These are phyloP conservation scores for Callimico goeldii DNA, from an alignment of 2,797 vertebrate genomes.

Conservation along the genomic window DNA sequence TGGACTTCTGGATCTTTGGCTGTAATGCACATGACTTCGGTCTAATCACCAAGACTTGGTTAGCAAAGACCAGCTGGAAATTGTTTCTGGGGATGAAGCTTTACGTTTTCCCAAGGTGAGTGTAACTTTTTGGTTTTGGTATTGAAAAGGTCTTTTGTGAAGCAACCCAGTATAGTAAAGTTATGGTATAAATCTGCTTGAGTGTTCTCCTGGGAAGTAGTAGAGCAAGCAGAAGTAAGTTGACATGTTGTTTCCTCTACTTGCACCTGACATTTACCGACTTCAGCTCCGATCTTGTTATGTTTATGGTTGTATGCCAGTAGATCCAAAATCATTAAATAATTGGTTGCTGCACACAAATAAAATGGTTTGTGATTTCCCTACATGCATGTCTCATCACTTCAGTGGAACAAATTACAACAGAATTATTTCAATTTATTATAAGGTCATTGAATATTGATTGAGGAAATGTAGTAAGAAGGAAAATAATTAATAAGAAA, in stretches of 20 bases:
- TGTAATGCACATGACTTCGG: not conserved
- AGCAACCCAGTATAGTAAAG: not conserved
- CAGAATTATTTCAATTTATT: not conserved
- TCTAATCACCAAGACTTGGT: not conserved
- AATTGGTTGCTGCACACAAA: not conserved
- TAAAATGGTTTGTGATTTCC: not conserved
- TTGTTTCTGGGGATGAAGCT: not conserved
- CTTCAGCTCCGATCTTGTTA: not conserved
- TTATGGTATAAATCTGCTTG: not conserved
- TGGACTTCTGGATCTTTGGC: not conserved
- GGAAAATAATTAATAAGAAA: not conserved
- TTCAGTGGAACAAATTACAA: not conserved
- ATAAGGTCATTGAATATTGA: not conserved
- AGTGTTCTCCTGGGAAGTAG: not conserved
- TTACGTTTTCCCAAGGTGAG: conserved; percentile 35
- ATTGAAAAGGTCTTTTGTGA: conserved; percentile 7
- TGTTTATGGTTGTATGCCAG: not conserved
- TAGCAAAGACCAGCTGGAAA: conserved; percentile 40
- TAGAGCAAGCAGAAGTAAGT: not conserved
- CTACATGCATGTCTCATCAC: not conserved
- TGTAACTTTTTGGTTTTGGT: not conserved
- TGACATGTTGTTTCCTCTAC: not conserved
- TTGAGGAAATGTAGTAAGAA: not conserved
- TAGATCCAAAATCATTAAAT: not conserved
- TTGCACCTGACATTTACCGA: not conserved